A percentile compares a stretch with the other conserved stretches of the same genome.
Evolutionary conservation across 2,113 vertebrate species (phyloP).

Genomic region (Felis catus): F.catus_Fca126_mat1.0 CM031420.1:54255001-54255500

Average conservation of each 20-base stretch:
- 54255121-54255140: background rate
- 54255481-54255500: background rate
- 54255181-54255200: background rate
- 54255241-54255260: background rate
- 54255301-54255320: background rate
- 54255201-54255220: background rate
- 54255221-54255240: background rate
- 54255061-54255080: background rate
- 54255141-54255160: background rate
- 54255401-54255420: background rate
- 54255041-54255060: background rate
- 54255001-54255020: background rate
- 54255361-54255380: background rate
- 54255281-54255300: background rate
- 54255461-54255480: conserved; percentile 1
- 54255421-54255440: background rate
- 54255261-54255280: background rate
- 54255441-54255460: background rate
- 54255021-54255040: background rate
- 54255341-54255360: background rate
- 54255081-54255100: background rate
- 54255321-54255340: background rate
- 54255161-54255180: background rate
- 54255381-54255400: background rate
- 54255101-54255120: background rate